These are phyloP conservation scores for Solenopsis fugax DNA, from an alignment of 1,140 invertebrate species.

Conservation along the genomic window DNA sequence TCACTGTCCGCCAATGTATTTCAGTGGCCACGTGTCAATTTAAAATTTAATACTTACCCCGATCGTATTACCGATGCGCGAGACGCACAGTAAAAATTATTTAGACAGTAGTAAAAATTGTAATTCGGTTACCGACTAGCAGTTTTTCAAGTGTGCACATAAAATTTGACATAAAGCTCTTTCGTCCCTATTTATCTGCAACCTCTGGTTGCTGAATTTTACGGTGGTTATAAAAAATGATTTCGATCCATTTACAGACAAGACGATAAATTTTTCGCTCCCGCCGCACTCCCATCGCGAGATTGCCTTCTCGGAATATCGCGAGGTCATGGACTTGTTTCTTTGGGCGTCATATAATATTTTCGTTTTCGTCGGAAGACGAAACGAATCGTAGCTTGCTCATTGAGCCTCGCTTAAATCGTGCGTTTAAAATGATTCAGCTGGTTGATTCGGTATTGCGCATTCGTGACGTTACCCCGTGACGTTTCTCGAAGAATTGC, in stretches of 20 bases:
- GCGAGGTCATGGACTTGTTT: slow-evolving; percentile 58
- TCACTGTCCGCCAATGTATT: slow-evolving; percentile 59
- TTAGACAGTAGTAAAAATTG: slow-evolving; percentile 58
- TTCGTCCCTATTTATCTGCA: slow-evolving; percentile 53
- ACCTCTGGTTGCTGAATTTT: slow-evolving; percentile 66
- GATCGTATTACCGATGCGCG: background rate
- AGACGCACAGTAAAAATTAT: slow-evolving; percentile 45
- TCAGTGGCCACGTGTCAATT: slow-evolving; percentile 55
- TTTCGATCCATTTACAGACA: slow-evolving; percentile 70
- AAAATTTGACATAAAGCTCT: slow-evolving; percentile 59
- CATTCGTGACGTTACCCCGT: background rate
- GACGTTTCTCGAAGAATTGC: slow-evolving; percentile 65
- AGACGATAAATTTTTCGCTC: slow-evolving; percentile 66
- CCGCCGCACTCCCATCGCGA: slow-evolving; percentile 50
- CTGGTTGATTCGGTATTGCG: background rate
- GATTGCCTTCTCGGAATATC: slow-evolving; percentile 60
- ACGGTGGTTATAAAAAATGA: slow-evolving; percentile 74
- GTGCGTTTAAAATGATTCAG: slow-evolving; percentile 60
- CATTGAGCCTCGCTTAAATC: slow-evolving; percentile 51
- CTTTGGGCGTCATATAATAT: slow-evolving; percentile 36
- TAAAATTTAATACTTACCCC: slow-evolving; percentile 50
- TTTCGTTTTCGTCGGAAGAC: slow-evolving; percentile 17
- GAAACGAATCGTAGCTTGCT: background rate
- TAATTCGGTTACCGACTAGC: slow-evolving; percentile 47
- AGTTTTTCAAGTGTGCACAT: slow-evolving; percentile 54